Evolutionary conservation across 2,113 vertebrate genomes (phyloP), one percentile per base, ranked within the genome.

Genomic region (Tiliqua scincoides): DNA sequence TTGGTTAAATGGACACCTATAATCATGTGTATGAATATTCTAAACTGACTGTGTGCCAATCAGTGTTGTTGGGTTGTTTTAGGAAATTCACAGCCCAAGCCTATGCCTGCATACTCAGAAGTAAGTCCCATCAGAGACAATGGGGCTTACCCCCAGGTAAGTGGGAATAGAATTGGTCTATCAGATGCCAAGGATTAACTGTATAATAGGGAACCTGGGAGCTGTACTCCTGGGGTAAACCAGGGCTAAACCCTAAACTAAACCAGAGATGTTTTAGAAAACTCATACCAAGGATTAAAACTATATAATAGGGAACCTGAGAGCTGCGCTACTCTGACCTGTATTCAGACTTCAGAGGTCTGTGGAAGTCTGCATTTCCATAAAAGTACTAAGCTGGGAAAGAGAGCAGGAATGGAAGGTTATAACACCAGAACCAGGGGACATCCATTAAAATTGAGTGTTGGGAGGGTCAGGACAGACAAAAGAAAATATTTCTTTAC

Each of bases 311-410:
- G 2, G 57, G 6, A 87, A 70, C 12, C 2, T 87, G 62, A 6
- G 74, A 87, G 80, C 10, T 84, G 57, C 87, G 87, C 65, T 0
- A 20, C 9, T 14, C 27, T 8, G 12, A 15, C 2, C 72, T 79
- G 86, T 86, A n/a, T 67, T 85, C 80, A 78, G 6, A 2, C 79
- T 76, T 80, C n/a, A 88, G 85, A 89, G 71, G 82, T 52, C 17
- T 81, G 35, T 59, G 30, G 78, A 12, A 80, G 40, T 73, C 35
- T 14, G 65, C 10, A 62, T 85, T 89, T 32, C 84, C 7, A 25
- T 65, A 80, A 77, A 59, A 23, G 12, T 1, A 4, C 43, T 81
- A 88, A 1, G 71, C 15, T 76, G 17, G 52, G 86, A 32, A 82
- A 75, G 30, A 90, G 84, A 78, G 7, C 59, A 79, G 37, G 83